A percentile compares a stretch with the other conserved stretches of the same genome.
These are phyloP conservation scores for Aselliscus stoliczkanus DNA, from an alignment of 2,797 vertebrate species.

Conservation along the genomic window DNA sequence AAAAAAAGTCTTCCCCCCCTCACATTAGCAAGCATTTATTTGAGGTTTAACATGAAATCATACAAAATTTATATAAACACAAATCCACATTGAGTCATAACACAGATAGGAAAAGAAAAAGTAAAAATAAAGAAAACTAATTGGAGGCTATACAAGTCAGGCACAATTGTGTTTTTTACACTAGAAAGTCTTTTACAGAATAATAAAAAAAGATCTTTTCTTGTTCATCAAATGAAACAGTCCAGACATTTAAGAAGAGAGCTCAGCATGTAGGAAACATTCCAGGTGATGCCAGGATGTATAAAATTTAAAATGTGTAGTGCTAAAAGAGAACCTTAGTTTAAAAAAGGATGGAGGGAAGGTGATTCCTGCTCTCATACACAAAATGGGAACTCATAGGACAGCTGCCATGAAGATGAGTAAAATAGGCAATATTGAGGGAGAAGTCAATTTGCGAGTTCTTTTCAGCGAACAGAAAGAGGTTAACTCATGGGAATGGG, in stretches of 20 bases:
- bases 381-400: background rate
- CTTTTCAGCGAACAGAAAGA: background rate
- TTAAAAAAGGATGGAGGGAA: background rate
- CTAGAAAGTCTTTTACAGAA: too few relatives aligned
- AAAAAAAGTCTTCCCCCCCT: too few relatives aligned
- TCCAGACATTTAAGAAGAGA: background rate
- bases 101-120: slow-evolving; percentile 81
- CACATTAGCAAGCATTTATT: slow-evolving; percentile 82
- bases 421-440: background rate
- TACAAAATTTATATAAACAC: slow-evolving; percentile 87
- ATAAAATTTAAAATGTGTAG: background rate
- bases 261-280: background rate
- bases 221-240: background rate
- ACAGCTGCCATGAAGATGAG: background rate
- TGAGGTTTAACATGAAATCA: slow-evolving; percentile 83
- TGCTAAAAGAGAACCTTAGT: background rate
- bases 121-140: slow-evolving; percentile 84
- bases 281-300: background rate
- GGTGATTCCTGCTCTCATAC: background rate
- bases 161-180: too few relatives aligned
- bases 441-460: background rate
- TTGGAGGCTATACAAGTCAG: too few relatives aligned
- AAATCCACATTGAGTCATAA: slow-evolving; percentile 85
- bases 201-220: background rate
- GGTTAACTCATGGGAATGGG: background rate